Evolutionary conservation across 2,888 invertebrate species (phyloP).

Genomic region (Osmoderma eremita): DNA sequence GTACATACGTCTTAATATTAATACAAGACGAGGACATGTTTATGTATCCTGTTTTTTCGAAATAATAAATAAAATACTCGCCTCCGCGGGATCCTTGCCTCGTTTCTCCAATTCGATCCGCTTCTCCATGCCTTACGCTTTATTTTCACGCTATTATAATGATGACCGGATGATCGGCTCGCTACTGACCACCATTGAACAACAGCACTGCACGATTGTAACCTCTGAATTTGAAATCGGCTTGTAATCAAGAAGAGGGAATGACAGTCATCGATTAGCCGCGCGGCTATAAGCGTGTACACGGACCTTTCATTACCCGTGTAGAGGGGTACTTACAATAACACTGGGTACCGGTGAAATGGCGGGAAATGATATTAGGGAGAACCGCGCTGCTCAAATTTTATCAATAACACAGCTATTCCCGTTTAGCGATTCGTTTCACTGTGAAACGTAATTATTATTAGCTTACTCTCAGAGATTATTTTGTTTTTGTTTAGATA

Average conservation of each 20-base stretch:
- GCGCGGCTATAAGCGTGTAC: conserved; percentile 46
- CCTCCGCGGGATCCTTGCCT: conserved; percentile 89
- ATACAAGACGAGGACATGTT: conserved; percentile 37
- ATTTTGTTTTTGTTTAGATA: conserved; percentile 28
- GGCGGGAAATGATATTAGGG: conserved; percentile 41
- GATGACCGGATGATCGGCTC: conserved; percentile 4
- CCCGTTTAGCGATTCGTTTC: background rate
- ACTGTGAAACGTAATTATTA: background rate
- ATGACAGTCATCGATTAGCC: conserved; percentile 48
- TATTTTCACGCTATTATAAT: conserved; percentile 34
- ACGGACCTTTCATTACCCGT: conserved; percentile 53
- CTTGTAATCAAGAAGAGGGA: conserved; percentile 47
- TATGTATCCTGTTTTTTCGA: conserved; percentile 32
- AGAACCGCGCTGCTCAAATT: conserved; percentile 32
- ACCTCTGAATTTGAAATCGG: conserved; percentile 51
- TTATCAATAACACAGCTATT: background rate
- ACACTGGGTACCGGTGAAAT: conserved; percentile 48
- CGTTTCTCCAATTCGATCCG: conserved; percentile 94
- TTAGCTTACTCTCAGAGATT: no score
- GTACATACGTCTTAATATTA: conserved; percentile 25
- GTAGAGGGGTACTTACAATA: conserved; percentile 62
- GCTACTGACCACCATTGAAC: conserved; percentile 44
- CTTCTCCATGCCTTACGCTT: conserved; percentile 80
- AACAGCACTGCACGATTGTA: conserved; percentile 49
- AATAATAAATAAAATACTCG: conserved; percentile 66